These are phyloP conservation scores for Triplophysa dalaica DNA, from an alignment of 2,113 vertebrate species.

Conservation along the genomic window DNA sequence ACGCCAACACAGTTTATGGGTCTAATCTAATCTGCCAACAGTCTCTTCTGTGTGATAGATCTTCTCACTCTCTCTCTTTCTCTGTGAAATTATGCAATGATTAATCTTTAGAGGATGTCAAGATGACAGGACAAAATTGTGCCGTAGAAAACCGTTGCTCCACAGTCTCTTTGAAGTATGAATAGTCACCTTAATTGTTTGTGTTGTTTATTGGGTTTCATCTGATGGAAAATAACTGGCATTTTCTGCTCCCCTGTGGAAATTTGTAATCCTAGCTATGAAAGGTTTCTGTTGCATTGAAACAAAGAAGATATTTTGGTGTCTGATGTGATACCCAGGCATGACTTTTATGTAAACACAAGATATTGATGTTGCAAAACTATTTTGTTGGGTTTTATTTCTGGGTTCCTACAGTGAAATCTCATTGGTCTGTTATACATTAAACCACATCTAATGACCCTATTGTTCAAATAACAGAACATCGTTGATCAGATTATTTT, in stretches of 20 bases:
- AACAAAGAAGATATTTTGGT: not conserved
- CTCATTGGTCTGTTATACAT: too few species aligned
- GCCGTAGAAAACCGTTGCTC: constrained; percentile 13
- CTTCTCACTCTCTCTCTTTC: constrained; percentile 28
- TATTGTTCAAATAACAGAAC: not conserved
- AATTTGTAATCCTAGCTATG: not conserved
- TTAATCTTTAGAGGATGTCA: constrained; percentile 24
- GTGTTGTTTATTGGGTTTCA: not conserved
- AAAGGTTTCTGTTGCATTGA: not conserved
- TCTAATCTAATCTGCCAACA: constrained; percentile 28
- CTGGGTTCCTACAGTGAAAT: too few species aligned
- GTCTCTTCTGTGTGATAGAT: constrained; percentile 21
- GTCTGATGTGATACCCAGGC: not conserved
- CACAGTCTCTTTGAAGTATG: constrained; percentile 17
- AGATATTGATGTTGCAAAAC: too few species aligned
- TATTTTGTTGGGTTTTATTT: too few species aligned
- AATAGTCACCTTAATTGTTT: constrained; percentile 23
- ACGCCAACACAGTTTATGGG: constrained; percentile 21
- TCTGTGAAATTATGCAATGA: constrained; percentile 27
- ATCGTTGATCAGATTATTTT: too few species aligned
- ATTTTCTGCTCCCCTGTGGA: not conserved
- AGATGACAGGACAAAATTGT: constrained; percentile 28
- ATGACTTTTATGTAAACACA: too few species aligned
- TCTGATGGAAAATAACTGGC: constrained; percentile 15
- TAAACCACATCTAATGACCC: not conserved